Evolutionary conservation across 1,140 invertebrate species (phyloP), one percentile per base, ranked within the genome.

Genomic region (Drosophila arizonae): DNA sequence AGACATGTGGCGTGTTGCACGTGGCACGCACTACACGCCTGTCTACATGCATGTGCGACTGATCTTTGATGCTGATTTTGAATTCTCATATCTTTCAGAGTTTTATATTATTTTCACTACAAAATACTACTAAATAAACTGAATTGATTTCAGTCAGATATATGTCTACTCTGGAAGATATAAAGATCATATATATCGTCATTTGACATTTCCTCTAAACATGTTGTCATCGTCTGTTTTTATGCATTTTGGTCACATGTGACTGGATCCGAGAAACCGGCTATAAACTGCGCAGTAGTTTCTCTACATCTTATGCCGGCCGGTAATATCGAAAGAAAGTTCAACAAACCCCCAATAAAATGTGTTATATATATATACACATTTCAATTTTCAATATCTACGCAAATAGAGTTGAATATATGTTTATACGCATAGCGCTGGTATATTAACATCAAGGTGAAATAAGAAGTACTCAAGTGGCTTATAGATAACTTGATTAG

Each of bases 361-460:
- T 33, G 6, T 15, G 33, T 54, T 10, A 46, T 26, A 9, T 26
- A 15, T 50, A 17, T 26, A 17, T 36, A 56, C 30, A 46, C 17
- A 17, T 6, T 1, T 10, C 3, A 1, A 50, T n/a, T 26, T 33
- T 33, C 30, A 21, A 21, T 30, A 6, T 21, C 8, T 46, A 24
- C 13, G 39, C 33, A 33, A 0, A 33, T 17, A 46, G 21, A 21
- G 21, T 21, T 21, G 52, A 8, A 46, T 46, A 46, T 21, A 67
- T 13, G 54, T 48, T 43, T 4, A 51, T 57, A 33, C 15, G 6
- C 15, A 64, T 30, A 21, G 30, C 10, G 39, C 45, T 17, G 33
- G 51, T 60, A 74, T 50, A 74, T 62, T 65, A 46, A 17, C 50
- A 26, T 65, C 81, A 85, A 85, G 81, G 76, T 75, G 33, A 77